Base-by-base conservation (phyloP, 2,797 vertebrate genomes). In the Spheniscus humboldti region DNA sequence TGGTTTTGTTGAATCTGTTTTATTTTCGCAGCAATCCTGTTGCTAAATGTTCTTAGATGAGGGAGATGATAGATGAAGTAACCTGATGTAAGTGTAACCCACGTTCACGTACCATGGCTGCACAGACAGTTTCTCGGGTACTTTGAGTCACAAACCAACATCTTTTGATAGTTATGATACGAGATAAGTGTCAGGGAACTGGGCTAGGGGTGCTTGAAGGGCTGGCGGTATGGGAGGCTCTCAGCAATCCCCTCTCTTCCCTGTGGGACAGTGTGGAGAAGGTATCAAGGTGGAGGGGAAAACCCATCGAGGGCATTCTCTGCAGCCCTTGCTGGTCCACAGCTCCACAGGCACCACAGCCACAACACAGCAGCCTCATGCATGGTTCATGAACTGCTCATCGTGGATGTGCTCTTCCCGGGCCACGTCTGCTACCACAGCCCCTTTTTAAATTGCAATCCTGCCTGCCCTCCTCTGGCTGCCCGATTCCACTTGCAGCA, bases 321-420 rank as follows among this genome's bases (percentile, higher is more conserved):
- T 28, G 50, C 52, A 56, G 39, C 5, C 22, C 11, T 25, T 62
- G 33, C 19, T 74, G 52, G 18, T 50, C 47, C 53, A 11, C 39
- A 73, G 43, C 68, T 59, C 47, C 33, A 11, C 2, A 7, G 27
- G 30, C 30, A 48, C 20, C 11, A 5, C 14, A 76, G 55, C 19
- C 59, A 10, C 24, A 5, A 13, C 41, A 11, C 53, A 13, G 35
- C 47, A 64, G 55, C 62, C 62, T 19, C 0, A 0, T 6, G 30
- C 1, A 0, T 5, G 31, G 35, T 10, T 60, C 33, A 2, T 8
- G 18, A 33, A 5, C 47, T 43, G 41, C 14, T 43, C 23, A 0
- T 6, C 13, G 2, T 12, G 25, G 28, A 3, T 13, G 7, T 47
- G 10, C 23, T 56, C 31, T 19, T 64, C 39, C 53, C 2, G 1